phyloP scores from a whole-genome alignment of 2,113 vertebrate genomes.

The Strigops habroptila region DNA sequence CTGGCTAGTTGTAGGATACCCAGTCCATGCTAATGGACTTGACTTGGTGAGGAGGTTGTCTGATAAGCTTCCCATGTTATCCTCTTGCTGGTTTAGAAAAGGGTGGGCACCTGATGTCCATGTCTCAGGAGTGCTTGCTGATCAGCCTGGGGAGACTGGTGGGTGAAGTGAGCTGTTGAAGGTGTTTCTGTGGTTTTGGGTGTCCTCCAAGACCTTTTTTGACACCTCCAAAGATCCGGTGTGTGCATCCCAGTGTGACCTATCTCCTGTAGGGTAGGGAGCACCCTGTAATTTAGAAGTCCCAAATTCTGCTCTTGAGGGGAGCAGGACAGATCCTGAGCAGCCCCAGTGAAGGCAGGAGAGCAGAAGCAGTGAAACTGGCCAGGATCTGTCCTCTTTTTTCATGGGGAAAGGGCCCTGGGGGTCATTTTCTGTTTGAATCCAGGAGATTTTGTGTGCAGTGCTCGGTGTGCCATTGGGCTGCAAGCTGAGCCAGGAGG shows the following conservation, averaged over 20 bases:
- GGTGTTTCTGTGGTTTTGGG: background rate
- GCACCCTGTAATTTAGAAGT: background rate
- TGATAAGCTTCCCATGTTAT: background rate
- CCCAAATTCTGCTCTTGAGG: background rate
- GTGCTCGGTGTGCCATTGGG: fast-evolving
- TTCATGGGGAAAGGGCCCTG: background rate
- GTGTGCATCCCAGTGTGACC: background rate
- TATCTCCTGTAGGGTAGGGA: background rate
- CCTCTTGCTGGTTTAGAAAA: background rate
- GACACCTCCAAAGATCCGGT: background rate
- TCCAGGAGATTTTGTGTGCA: background rate
- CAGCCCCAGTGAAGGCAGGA: background rate
- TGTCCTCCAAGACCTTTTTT: background rate
- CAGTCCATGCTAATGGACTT: background rate
- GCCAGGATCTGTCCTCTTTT: background rate
- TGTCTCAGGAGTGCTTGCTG: background rate
- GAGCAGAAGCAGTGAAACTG: background rate
- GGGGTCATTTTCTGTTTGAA: background rate
- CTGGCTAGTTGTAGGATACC: background rate
- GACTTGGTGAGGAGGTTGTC: background rate
- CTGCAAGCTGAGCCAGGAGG: background rate
- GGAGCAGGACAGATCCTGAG: background rate
- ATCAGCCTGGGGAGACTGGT: background rate
- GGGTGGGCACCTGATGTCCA: background rate
- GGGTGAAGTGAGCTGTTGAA: background rate